Evolutionary conservation across 2,888 invertebrate genomes (phyloP).

Genomic region (Cephus pygmeus): DNA sequence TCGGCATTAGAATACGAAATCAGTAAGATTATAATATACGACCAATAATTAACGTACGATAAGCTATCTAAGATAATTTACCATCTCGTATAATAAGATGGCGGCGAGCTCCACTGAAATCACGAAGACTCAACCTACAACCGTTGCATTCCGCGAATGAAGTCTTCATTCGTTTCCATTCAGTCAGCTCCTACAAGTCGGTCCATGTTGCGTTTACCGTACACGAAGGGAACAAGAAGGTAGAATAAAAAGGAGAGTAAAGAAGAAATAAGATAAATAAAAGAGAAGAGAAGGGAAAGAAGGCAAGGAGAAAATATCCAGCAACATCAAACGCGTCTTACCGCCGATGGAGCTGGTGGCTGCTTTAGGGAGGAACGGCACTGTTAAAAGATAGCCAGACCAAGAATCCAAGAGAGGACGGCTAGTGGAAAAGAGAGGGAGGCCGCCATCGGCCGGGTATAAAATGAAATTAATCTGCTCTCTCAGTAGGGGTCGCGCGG

Average conservation of each 20-base stretch:
- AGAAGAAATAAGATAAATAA: not conserved
- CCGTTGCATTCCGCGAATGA: constrained; percentile 16
- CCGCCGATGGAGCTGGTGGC: constrained; percentile 11
- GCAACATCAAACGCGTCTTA: constrained; percentile 12
- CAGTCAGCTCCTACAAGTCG: constrained; percentile 11
- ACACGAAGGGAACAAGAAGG: constrained; percentile 1
- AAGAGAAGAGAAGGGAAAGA: not conserved
- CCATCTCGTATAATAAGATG: not conserved
- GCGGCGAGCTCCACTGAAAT: not conserved
- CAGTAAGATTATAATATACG: not conserved
- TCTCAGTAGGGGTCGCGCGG: constrained; percentile 40
- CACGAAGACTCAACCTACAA: not conserved
- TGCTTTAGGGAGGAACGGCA: constrained; percentile 26
- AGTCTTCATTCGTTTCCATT: constrained; percentile 31
- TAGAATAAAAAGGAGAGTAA: not conserved
- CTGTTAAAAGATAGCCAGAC: not conserved
- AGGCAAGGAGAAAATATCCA: constrained; percentile 4
- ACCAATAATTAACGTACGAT: not conserved
- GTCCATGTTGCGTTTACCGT: constrained; percentile 7
- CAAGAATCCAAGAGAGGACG: not conserved
- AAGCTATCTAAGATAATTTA: not conserved
- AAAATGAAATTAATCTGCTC: constrained; percentile 46
- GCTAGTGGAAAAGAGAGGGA: not conserved
- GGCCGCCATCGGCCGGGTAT: constrained; percentile 32
- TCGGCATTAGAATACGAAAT: not conserved